Evolutionary conservation across 2,797 vertebrate genomes (phyloP).

Genomic region (Etheostoma perlongum): DNA sequence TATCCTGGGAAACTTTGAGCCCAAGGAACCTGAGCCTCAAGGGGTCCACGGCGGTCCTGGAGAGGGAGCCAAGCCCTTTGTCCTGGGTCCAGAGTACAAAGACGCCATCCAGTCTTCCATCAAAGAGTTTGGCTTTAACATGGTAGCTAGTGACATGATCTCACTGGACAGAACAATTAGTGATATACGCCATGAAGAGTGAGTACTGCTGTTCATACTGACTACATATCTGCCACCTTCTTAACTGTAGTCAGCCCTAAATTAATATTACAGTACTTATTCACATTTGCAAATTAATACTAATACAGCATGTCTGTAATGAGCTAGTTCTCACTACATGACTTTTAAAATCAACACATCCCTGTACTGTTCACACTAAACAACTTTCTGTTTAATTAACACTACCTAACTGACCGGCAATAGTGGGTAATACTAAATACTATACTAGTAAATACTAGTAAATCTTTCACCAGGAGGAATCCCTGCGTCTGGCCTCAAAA

Average conservation of each 20-base stretch:
- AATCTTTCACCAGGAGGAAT: no score
- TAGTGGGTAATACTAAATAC: no score
- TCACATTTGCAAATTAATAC: not conserved
- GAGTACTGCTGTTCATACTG: slow-evolving; percentile 75
- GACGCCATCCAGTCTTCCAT: slow-evolving; percentile 93
- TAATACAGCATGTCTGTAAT: not conserved
- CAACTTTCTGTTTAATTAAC: no score
- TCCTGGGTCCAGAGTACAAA: slow-evolving; percentile 95
- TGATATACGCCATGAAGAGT: slow-evolving; percentile 97
- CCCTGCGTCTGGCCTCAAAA: no score
- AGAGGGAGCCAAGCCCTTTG: slow-evolving; percentile 92
- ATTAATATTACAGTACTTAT: not conserved
- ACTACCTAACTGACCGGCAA: no score
- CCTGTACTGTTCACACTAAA: no score
- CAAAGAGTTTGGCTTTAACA: slow-evolving; percentile 99
- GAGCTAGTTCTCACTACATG: not conserved
- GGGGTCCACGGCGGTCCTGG: slow-evolving; percentile 92
- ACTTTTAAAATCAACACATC: no score
- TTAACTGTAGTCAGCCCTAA: not conserved
- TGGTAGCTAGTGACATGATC: slow-evolving; percentile 99
- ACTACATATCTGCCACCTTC: not conserved
- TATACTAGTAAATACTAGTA: no score
- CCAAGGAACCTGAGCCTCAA: slow-evolving; percentile 91
- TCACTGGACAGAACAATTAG: slow-evolving; percentile 94
- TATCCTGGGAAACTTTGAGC: slow-evolving; percentile 93